These are phyloP conservation scores for Pseudopodoces humilis DNA, from an alignment of 2,113 vertebrate genomes.

Conservation along the genomic window DNA sequence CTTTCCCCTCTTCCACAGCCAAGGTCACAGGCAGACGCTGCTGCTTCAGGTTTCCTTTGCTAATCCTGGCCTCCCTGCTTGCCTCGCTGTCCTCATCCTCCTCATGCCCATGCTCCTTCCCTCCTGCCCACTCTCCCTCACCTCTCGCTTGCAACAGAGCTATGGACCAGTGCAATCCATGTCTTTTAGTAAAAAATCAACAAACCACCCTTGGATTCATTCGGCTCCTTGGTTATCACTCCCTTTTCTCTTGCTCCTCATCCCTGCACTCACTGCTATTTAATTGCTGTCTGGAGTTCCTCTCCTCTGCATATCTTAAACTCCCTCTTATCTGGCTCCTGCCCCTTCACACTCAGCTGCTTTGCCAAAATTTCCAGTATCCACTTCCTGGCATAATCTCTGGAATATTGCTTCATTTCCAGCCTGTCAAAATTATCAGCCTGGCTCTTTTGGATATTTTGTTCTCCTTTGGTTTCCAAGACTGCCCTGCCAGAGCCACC, in stretches of 20 bases:
- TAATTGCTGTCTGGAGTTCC: neutral
- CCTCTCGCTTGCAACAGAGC: fast-evolving
- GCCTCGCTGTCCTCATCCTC: neutral
- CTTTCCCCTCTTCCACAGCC: neutral
- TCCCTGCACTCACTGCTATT: fast-evolving
- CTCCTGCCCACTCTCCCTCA: neutral
- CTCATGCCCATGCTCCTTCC: fast-evolving
- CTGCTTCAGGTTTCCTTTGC: neutral
- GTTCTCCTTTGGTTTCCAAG: neutral
- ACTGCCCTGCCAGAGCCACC: neutral
- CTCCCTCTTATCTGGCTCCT: neutral
- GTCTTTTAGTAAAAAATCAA: neutral
- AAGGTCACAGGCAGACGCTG: neutral
- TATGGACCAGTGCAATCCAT: neutral
- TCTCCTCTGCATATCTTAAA: neutral
- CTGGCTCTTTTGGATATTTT: neutral
- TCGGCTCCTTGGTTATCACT: neutral
- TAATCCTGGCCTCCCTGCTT: neutral
- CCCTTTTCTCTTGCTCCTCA: neutral
- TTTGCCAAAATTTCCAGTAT: neutral
- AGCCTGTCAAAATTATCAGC: neutral
- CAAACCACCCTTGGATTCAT: neutral
- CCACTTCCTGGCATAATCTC: neutral
- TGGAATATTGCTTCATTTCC: conserved; percentile 6
- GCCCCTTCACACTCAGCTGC: neutral